Percentiles rank a stretch among this genome's conserved stretches.
Conservation (phyloP, 2,888 invertebrate species). For the Disparrhopalites patrizii region DNA sequence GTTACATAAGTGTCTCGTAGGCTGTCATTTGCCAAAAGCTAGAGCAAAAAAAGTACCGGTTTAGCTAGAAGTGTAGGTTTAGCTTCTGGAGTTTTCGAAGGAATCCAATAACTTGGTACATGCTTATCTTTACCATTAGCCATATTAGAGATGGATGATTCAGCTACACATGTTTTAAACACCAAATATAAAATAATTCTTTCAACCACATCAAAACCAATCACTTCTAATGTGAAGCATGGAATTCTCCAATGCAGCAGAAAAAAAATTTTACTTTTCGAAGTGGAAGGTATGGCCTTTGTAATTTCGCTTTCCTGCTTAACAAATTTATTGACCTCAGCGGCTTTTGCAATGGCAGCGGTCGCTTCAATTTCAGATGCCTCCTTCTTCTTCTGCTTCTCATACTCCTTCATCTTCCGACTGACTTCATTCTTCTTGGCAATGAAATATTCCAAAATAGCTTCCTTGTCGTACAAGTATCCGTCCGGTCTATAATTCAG, state of each 20-base stretch:
- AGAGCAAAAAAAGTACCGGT: too few relatives aligned
- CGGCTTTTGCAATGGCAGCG: constrained; percentile 68
- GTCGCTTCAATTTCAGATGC: constrained; percentile 67
- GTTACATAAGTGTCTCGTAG: too few relatives aligned
- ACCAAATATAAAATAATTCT: background rate
- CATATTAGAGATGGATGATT: constrained; percentile 72
- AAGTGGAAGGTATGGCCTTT: constrained; percentile 23
- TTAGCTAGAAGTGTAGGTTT: constrained; percentile 67
- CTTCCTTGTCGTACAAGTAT: constrained; percentile 93
- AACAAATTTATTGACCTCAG: constrained; percentile 72
- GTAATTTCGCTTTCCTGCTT: constrained; percentile 64
- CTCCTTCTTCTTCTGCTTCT: constrained; percentile 75
- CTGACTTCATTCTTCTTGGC: constrained; percentile 89
- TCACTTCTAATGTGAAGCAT: background rate
- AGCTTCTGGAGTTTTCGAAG: constrained; percentile 85
- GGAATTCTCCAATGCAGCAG: too few relatives aligned
- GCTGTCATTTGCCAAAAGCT: too few relatives aligned
- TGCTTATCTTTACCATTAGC: constrained; percentile 70
- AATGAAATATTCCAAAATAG: constrained; percentile 89
- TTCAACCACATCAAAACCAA: background rate
- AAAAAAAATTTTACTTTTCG: constrained; percentile 35
- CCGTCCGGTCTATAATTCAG: constrained; percentile 67
- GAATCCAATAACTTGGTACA: constrained; percentile 95
- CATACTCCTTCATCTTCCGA: constrained; percentile 85
- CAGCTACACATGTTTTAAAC: constrained; percentile 7